Base-by-base conservation (phyloP, 2,888 invertebrate species). In the Macropis europaea region DNA sequence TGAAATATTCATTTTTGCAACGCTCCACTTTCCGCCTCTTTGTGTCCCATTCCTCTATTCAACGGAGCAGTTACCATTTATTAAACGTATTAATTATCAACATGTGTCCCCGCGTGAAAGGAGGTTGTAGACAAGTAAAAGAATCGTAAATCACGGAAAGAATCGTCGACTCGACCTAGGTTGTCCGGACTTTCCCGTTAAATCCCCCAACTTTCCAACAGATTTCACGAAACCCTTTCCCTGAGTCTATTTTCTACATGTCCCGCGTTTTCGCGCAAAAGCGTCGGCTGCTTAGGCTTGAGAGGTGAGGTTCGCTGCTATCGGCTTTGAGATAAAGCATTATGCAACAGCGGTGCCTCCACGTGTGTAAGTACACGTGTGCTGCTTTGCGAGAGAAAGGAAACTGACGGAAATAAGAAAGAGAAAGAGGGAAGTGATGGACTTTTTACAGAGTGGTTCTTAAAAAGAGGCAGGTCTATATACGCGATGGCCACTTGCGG, bases 361-460 rank as follows among this genome's bases (percentile, higher is more conserved):
- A n/a, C 40, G n/a, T n/a, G n/a, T n/a, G 42, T 3, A 40, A 36
- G 59, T 34, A 54, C 53, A 24, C 22, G 24, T 17, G 17, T 17
- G 36, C 13, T 47, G 13, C 15, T 13, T 24, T 11, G 30, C 13
- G 30, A 45, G 22, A 38, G 60, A 66, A 43, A 52, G 50, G 28
- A 60, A 63, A 57, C 38, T 45, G 13, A 26, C 42, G 9, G 32
- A 13, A 17, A 19, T 19, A 40, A n/a, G 45, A 24, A 34, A 40
- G 22, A 53, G 56, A 52, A 47, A 75, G 73, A 67, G 63, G 60
- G 69, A 77, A 70, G 60, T 74, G 82, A 77, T 83, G 81, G 84
- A 82, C 84, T 85, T 85, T 84, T 69, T 82, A 80, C 69, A 73
- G 78, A 84, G 81, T 83, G 84, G 79, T 73, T 76, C 77, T 82